Conservation (phyloP, 2,113 vertebrate genomes). For the Scolopax mira region DNA sequence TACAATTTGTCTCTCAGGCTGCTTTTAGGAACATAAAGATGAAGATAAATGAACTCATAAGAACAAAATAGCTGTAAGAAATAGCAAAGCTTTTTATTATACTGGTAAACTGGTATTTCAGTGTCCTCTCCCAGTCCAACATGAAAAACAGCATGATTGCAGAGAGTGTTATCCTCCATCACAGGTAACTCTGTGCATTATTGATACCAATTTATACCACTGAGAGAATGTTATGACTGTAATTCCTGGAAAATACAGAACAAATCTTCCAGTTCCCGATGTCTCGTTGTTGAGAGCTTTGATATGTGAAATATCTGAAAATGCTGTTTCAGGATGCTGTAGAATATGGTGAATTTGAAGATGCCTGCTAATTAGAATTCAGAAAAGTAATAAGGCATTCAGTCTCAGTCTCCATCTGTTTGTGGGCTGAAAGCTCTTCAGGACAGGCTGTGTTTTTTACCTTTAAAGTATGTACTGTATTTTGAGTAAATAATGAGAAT, state of each 20-base stretch:
- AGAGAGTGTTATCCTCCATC: not conserved
- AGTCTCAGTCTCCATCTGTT: not conserved
- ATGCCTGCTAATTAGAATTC: not conserved
- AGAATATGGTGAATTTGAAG: not conserved
- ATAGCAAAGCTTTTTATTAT: not conserved
- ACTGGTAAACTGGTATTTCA: not conserved
- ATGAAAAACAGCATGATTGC: accelerated
- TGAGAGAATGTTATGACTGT: not conserved
- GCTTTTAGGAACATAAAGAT: too few relatives aligned
- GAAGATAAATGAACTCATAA: not conserved
- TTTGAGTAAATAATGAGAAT: not conserved
- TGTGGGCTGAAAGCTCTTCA: not conserved
- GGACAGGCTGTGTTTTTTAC: not conserved
- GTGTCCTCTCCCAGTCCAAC: not conserved
- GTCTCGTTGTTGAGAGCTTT: not conserved
- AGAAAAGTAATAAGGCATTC: not conserved
- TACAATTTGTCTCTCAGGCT: not conserved
- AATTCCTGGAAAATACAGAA: not conserved
- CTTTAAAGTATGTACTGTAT: not conserved
- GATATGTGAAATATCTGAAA: not conserved
- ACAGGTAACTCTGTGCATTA: not conserved
- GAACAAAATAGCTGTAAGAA: not conserved
- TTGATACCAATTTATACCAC: not conserved
- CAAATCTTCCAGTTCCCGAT: not conserved
- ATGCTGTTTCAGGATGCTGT: not conserved